phyloP scores from a whole-genome alignment of 2,888 invertebrate genomes.

The Meganola albula region DNA sequence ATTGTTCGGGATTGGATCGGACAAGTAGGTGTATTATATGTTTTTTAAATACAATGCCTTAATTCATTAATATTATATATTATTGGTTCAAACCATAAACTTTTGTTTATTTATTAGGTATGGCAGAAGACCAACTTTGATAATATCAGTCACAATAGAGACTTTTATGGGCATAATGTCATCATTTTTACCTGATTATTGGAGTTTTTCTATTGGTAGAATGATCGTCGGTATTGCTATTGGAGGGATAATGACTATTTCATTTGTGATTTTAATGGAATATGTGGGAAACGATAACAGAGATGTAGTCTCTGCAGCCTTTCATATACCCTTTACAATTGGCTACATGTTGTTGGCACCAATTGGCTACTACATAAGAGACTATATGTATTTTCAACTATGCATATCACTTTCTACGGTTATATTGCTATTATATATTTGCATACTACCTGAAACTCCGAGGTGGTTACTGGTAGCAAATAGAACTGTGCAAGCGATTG shows the following conservation, averaged over 20 bases:
- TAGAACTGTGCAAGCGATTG: constrained; percentile 77
- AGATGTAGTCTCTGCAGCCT: constrained; percentile 76
- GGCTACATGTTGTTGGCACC: constrained; percentile 80
- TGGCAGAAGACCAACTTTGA: constrained; percentile 84
- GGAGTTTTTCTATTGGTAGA: constrained; percentile 80
- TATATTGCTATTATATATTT: constrained; percentile 80
- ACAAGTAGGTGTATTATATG: constrained; percentile 82
- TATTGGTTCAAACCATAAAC: no score
- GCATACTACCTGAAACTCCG: constrained; percentile 86
- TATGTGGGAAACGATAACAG: constrained; percentile 74
- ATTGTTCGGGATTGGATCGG: constrained; percentile 83
- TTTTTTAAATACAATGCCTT: no score
- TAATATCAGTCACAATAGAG: constrained; percentile 83
- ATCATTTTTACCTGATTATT: constrained; percentile 80
- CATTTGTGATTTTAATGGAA: constrained; percentile 79
- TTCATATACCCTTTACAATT: constrained; percentile 81
- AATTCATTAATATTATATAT: no score
- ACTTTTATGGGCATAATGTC: constrained; percentile 81
- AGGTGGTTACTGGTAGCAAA: constrained; percentile 85
- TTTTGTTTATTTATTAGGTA: no score
- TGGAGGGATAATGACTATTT: constrained; percentile 84
- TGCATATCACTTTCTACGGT: constrained; percentile 76
- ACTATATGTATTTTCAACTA: constrained; percentile 81
- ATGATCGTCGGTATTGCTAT: constrained; percentile 85
- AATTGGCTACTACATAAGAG: constrained; percentile 80